Evolutionary conservation across 2,888 invertebrate genomes (phyloP), one percentile per base, ranked within the genome.

Genomic region (Ichneumoninae sp.): DNA sequence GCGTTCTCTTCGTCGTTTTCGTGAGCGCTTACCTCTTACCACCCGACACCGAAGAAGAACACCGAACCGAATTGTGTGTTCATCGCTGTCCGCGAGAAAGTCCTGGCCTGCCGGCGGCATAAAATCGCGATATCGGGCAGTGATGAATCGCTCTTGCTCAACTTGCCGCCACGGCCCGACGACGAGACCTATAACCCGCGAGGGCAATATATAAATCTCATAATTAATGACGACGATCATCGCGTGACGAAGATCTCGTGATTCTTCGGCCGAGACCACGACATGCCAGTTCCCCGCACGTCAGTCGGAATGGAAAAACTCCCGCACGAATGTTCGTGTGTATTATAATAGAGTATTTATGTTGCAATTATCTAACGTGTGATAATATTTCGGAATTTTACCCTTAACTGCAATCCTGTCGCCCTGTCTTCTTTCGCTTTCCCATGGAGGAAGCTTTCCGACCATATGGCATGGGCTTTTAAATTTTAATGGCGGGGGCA

Each of bases 51-150:
- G 71, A 50, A 71, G 60, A 26, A 57, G 57, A 80, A 71, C 83
- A 76, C 77, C 76, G 26, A 76, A 80, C 70, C n/a, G 71, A 83
- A 83, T 83, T 77, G 47, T 52, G 70, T 76, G 69, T 70, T 74
- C 77, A 62, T 74, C 80, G 80, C 57, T 83, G 75, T 83, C 60
- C 69, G 60, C 54, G 54, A 50, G 76, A 78, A 72, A 77, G 76
- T 82, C 71, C 57, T 70, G 57, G 52, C 66, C 50, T 57, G 66
- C 71, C 76, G 71, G 57, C 65, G 69, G 77, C 74, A 70, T 78
- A 69, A 78, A 84, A 81, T 84, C 81, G 81, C 74, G 81, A 84
- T 84, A 84, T 81, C 84, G 81, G 81, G 81, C 84, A 84, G 84
- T 84, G 84, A 84, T 84, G 84, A 84, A 84, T 84, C 74, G 81